Evolutionary conservation across 2,797 vertebrate genomes (phyloP), one percentile per base, ranked within the genome.

Genomic region (Rhabdomys pumilio): DNA sequence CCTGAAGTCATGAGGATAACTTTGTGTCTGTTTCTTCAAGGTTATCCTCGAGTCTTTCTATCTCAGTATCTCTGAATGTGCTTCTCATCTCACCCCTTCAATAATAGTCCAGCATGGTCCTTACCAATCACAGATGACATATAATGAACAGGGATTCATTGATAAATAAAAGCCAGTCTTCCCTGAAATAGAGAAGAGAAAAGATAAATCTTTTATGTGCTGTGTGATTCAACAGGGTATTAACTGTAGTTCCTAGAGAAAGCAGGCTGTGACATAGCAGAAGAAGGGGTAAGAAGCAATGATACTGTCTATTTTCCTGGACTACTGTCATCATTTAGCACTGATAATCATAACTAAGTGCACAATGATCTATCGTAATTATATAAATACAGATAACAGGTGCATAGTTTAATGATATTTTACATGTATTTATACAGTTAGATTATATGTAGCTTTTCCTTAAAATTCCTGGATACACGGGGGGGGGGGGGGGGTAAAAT

Each of bases 171-270:
- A 47, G 55, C 1, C 6, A 34, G 3, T 80, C 65, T 85, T 75
- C n/a, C 41, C 0, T 69, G 31, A 15, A 14, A 0, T 41, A 34
- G 1, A 55, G 8, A 76, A 85, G 12, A 50, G 11, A 26, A 90
- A 94, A 86, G 24, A 12, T 31, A 14, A 47, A 1, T 81, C 0
- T 53, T 73, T 38, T 95, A n/a, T 82, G 4, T 5, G 9, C 26
- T 80, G 0, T 34, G 19, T 38, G 22, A 41, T 38, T 38, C 12
- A 11, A 44, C 12, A 63, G 8, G 15, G 15, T 61, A 72, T 41
- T 77, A 65, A 19, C 17, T 97, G 41, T 72, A 80, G 73, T 87
- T 93, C 50, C 80, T 80, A 9, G 31, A 91, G 29, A 72, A 38
- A 55, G 3, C 34, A 93, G 57, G 7, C 8, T 76, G 72, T 63